phyloP scores from a whole-genome alignment of 1,140 invertebrate species.

The Nixonia krombeini region DNA sequence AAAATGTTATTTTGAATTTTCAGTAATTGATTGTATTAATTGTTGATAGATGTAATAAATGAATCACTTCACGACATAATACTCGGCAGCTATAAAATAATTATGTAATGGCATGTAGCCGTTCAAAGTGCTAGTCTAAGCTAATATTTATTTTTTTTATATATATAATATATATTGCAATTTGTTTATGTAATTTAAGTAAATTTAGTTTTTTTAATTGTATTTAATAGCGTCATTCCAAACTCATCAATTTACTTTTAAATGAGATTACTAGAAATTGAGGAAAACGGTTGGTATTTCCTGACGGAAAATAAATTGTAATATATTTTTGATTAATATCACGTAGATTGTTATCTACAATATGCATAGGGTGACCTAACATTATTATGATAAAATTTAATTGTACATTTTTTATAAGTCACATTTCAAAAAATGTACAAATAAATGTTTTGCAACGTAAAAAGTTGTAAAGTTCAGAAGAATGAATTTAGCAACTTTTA shows the following conservation, averaged over 20 bases:
- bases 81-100: slow-evolving; percentile 62
- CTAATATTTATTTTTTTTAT: slow-evolving; percentile 69
- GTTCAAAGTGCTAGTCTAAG: slow-evolving; percentile 70
- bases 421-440: too few relatives aligned
- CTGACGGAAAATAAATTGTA: not conserved
- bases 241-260: not conserved
- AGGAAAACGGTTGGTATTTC: not conserved
- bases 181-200: slow-evolving; percentile 24
- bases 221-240: slow-evolving; percentile 15
- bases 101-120: slow-evolving; percentile 61
- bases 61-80: slow-evolving; percentile 57
- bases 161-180: slow-evolving; percentile 32
- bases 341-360: too few relatives aligned
- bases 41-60: slow-evolving; percentile 52
- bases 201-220: slow-evolving; percentile 26
- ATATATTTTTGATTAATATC: not conserved
- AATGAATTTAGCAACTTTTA: not conserved
- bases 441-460: too few relatives aligned
- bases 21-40: slow-evolving; percentile 41
- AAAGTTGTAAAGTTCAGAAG: too few relatives aligned
- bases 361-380: too few relatives aligned
- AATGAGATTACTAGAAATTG: not conserved
- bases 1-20: slow-evolving; percentile 24
- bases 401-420: too few relatives aligned
- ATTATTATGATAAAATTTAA: too few relatives aligned